Evolutionary conservation across 2,113 vertebrate species (phyloP).

Genomic region (Salminus brasiliensis): DNA sequence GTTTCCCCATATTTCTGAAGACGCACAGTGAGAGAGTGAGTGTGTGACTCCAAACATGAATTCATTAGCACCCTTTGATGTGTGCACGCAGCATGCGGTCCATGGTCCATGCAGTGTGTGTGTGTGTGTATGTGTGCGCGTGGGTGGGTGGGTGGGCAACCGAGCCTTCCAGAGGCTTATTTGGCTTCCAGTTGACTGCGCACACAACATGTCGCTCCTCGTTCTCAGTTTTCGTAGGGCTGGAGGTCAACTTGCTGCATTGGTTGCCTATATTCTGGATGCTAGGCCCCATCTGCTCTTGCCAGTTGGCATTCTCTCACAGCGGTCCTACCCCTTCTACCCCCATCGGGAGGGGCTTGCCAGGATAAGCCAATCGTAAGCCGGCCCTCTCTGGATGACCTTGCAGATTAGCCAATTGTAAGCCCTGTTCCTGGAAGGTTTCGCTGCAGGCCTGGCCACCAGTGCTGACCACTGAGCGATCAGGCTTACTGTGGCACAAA

Average conservation of each 20-base stretch:
- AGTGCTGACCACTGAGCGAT: not conserved
- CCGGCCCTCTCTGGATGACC: conserved; percentile 39
- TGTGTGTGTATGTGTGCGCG: conserved; percentile 43
- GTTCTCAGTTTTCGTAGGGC: not conserved
- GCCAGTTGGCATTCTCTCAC: conserved; percentile 14
- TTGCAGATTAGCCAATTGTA: conserved; percentile 41
- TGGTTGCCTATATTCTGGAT: conserved; percentile 2
- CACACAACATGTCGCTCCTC: not conserved
- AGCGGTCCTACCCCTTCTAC: not conserved
- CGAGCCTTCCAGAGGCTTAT: conserved; percentile 32
- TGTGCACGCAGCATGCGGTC: conserved; percentile 51
- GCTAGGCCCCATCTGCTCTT: not conserved
- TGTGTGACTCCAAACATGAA: conserved; percentile 60
- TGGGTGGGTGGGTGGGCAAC: conserved; percentile 43
- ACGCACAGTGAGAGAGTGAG: conserved; percentile 40
- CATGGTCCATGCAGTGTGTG: conserved; percentile 30
- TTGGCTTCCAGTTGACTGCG: conserved; percentile 29
- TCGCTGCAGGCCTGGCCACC: not conserved
- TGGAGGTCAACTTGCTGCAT: conserved; percentile 28
- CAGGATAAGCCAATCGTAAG: conserved; percentile 19
- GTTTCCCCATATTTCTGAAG: conserved; percentile 51
- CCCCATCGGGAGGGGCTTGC: conserved; percentile 21
- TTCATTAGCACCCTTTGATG: conserved; percentile 67
- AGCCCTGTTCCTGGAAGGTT: conserved; percentile 26
- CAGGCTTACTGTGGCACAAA: not conserved